Base-by-base conservation (phyloP, 2,113 vertebrate species). In the Oreochromis tanganicae region DNA sequence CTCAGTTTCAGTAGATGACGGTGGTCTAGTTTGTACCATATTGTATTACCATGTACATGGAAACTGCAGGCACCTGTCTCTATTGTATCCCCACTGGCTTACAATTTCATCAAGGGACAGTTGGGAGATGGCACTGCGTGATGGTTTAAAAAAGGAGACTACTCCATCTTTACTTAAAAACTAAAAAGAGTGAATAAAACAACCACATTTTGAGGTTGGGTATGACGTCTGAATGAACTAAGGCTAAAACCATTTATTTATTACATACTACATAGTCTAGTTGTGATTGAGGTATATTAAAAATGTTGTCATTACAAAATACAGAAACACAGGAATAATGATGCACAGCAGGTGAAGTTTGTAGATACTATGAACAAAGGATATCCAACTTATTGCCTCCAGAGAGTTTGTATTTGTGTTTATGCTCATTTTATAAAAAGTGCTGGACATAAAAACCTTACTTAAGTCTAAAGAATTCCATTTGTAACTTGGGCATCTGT, bases 1-100 rank as follows among this genome's bases (percentile, higher is more conserved):
- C 63, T 73, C 27, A 29, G 82, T 82, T 91, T 86, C 84, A 81
- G 55, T 17, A 61, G 83, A 79, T 80, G 81, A 56, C 13, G 4
- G 71, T 55, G 78, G 86, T 89, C 85, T 90, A 80, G 91, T 93
- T 89, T 89, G 90, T 59, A 5, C 43, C 71, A 48, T 94, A 93
- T 94, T 89, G 56, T 29, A 41, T 94, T 94, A 89, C 91, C 36
- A 41, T 13, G 48, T 66, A 55, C 43, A 81, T 79, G 85, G 91
- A 92, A 93, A 92, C 86, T 57, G 57, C 82, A 80, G 80, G 84
- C 78, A 54, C 2, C 12, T 57, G 84, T 55, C 80, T 84, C 54
- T 80, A 19, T 87, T 89, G 88, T 89, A 7, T 86, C 86, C 41
- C 36, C 34, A 73, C 1, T 0, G 54, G 89, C 43, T 82, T 93